phyloP scores from a whole-genome alignment of 1,140 invertebrate species.

The Drosophila repletoides region DNA sequence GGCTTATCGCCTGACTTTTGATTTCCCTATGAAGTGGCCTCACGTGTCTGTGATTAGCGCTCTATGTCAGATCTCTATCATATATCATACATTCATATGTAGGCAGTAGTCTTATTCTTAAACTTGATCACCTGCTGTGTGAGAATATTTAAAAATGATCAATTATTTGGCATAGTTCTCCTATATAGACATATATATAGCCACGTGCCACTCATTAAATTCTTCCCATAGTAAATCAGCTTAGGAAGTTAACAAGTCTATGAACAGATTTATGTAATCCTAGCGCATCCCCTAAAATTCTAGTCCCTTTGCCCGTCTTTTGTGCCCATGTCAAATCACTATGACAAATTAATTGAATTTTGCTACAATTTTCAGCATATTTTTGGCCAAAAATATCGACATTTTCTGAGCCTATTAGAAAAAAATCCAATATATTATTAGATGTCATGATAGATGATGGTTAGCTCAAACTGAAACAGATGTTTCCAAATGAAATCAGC shows the following conservation, averaged over 20 bases:
- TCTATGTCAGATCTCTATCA: constrained; percentile 13
- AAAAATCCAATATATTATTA: constrained; percentile 54
- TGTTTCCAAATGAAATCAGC: constrained; percentile 4
- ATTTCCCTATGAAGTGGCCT: constrained; percentile 58
- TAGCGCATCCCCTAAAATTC: not conserved
- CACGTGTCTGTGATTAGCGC: constrained; percentile 74
- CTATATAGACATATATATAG: no score
- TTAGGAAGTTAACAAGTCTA: not conserved
- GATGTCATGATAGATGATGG: constrained; percentile 58
- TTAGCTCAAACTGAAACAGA: constrained; percentile 37
- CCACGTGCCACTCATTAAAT: constrained; percentile 34
- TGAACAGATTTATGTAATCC: constrained; percentile 17
- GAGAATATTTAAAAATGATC: constrained; percentile 27
- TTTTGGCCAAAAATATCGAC: constrained; percentile 47
- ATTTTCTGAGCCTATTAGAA: constrained; percentile 39
- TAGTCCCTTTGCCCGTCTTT: constrained; percentile 14
- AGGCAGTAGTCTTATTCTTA: not conserved
- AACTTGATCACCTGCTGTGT: constrained; percentile 51
- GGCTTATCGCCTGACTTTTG: constrained; percentile 13
- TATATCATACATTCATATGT: no score
- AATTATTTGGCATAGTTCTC: not conserved
- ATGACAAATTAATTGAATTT: constrained; percentile 76
- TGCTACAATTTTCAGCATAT: constrained; percentile 50
- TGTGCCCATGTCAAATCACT: constrained; percentile 45
- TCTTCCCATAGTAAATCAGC: constrained; percentile 29